Conservation (phyloP, 2,888 invertebrate species). For the Ormyrus thymus region DNA sequence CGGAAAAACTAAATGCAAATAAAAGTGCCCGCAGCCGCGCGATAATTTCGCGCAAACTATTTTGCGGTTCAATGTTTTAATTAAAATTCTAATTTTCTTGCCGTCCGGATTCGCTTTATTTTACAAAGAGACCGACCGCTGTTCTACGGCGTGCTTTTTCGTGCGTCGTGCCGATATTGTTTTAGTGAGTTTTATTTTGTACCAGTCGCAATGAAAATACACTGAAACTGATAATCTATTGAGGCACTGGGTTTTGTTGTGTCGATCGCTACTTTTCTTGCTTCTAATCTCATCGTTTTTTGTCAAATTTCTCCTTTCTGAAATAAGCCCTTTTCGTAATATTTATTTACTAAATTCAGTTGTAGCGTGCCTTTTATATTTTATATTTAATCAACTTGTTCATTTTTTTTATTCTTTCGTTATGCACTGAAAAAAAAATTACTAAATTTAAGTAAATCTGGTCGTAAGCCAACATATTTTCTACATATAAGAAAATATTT, state of each 20-base stretch:
- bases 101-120: conserved; percentile 22
- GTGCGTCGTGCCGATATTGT: conserved; percentile 1
- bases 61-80: conserved; percentile 52
- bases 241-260: background rate
- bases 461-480: no score
- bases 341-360: no score
- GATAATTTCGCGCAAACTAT: conserved; percentile 48
- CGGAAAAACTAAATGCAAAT: background rate
- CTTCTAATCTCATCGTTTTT: no score
- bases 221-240: conserved; percentile 5
- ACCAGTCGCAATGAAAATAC: background rate
- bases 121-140: background rate
- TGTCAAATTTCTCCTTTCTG: no score
- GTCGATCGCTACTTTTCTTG: background rate
- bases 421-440: no score
- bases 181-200: background rate
- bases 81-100: conserved; percentile 51
- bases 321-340: no score
- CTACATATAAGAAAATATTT: no score
- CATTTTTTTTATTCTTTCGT: no score
- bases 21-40: background rate
- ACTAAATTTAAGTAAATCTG: no score
- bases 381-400: no score
- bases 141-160: background rate
- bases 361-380: no score